Percentiles rank a stretch among this genome's conserved stretches.
Conservation (phyloP, 2,888 invertebrate species). For the Lochmaea crataegi region DNA sequence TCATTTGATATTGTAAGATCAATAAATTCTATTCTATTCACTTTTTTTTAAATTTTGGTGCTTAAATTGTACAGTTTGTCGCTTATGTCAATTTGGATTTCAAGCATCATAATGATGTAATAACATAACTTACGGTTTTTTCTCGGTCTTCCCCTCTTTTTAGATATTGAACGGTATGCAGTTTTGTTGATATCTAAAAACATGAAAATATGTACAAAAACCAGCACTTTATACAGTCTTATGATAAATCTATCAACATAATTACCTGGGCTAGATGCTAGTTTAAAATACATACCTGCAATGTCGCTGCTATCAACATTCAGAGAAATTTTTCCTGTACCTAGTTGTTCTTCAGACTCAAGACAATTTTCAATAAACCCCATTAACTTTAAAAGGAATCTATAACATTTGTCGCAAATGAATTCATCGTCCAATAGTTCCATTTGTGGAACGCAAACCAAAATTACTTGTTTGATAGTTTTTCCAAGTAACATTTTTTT, state of each 20-base stretch:
- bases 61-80: too few relatives aligned
- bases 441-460: constrained; percentile 34
- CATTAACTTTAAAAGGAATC: constrained; percentile 22
- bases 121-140: background rate
- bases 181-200: background rate
- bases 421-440: constrained; percentile 23
- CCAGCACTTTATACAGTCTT: too few relatives aligned
- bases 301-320: background rate
- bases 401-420: constrained; percentile 32
- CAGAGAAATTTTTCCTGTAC: constrained; percentile 22
- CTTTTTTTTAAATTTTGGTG: too few relatives aligned
- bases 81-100: background rate
- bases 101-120: background rate
- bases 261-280: background rate
- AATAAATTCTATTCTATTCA: too few relatives aligned
- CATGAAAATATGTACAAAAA: background rate
- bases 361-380: constrained; percentile 30
- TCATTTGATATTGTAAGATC: too few relatives aligned
- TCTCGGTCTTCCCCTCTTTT: constrained; percentile 1
- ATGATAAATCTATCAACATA: too few relatives aligned
- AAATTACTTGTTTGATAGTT: constrained; percentile 33
- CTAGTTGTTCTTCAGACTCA: constrained; percentile 26
- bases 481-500: constrained; percentile 25
- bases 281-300: constrained; percentile 4
- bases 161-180: background rate